Percentiles rank a stretch among this genome's conserved stretches.
Conservation (phyloP, 1,140 invertebrate species). For the Calephelis virginiensis region DNA sequence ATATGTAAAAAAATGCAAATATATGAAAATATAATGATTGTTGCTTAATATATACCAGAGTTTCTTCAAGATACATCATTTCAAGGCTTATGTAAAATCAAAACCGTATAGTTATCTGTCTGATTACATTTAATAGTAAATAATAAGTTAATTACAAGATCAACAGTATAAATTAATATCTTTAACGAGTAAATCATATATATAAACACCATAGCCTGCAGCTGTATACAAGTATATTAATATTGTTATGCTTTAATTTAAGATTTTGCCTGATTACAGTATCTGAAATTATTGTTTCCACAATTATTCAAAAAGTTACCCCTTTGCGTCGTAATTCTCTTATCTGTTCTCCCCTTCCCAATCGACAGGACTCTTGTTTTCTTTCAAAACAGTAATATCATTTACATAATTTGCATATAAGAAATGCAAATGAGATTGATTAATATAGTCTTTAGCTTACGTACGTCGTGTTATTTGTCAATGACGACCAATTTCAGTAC, state of each 20-base stretch:
- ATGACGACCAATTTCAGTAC: too few species aligned
- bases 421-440: background rate
- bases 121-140: too few species aligned
- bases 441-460: background rate
- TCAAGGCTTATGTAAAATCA: too few species aligned
- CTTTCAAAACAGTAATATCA: slow-evolving; percentile 10
- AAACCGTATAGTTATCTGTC: too few species aligned
- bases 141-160: too few species aligned
- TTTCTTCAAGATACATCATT: too few species aligned
- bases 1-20: too few species aligned
- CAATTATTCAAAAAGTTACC: slow-evolving; percentile 12
- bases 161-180: too few species aligned
- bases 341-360: slow-evolving; percentile 1
- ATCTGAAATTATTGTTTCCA: background rate
- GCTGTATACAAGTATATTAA: background rate
- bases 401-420: slow-evolving; percentile 13
- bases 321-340: background rate
- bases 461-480: too few species aligned
- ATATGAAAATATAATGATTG: too few species aligned
- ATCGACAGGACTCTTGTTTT: slow-evolving; percentile 11
- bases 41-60: too few species aligned
- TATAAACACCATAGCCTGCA: background rate
- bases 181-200: too few species aligned
- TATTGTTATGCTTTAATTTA: background rate
- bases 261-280: background rate